Evolutionary conservation across 2,797 vertebrate species (phyloP).

Genomic region (Microchirus variegatus): DNA sequence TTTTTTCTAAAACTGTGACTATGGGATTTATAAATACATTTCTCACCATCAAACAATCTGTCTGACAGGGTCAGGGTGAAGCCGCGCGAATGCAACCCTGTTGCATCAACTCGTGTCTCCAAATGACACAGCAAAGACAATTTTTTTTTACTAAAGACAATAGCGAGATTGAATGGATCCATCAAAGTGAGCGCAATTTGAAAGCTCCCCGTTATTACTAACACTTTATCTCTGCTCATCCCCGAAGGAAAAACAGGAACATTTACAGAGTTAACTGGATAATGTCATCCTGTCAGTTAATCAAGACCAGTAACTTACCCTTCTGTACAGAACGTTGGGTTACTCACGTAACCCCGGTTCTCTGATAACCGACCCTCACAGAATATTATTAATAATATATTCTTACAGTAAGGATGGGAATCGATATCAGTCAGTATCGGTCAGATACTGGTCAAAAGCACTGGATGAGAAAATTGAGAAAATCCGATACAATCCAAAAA

Average conservation of each 20-base stretch:
- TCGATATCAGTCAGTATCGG: too few species aligned
- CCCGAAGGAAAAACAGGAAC: neutral
- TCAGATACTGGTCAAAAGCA: too few species aligned
- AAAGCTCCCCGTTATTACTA: constrained; percentile 55
- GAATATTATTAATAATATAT: too few species aligned
- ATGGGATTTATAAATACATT: neutral
- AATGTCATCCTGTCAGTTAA: constrained; percentile 1
- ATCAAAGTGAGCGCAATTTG: constrained; percentile 29
- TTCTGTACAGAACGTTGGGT: too few species aligned
- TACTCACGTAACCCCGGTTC: too few species aligned
- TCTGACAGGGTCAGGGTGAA: constrained; percentile 9
- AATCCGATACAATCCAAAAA: too few species aligned
- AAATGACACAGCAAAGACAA: constrained; percentile 57
- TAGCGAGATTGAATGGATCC: constrained; percentile 53
- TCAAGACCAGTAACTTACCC: neutral
- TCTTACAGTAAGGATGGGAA: too few species aligned
- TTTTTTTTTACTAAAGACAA: constrained; percentile 61
- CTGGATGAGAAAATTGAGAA: too few species aligned
- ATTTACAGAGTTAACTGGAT: constrained; percentile 14
- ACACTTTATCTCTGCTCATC: constrained; percentile 12
- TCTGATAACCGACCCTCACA: too few species aligned
- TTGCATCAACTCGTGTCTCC: constrained; percentile 59
- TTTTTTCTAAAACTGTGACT: too few species aligned
- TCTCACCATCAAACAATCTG: neutral
- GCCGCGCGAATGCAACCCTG: constrained; percentile 19